phyloP scores from a whole-genome alignment of 2,888 invertebrate genomes.

The Pollenia labialis region DNA sequence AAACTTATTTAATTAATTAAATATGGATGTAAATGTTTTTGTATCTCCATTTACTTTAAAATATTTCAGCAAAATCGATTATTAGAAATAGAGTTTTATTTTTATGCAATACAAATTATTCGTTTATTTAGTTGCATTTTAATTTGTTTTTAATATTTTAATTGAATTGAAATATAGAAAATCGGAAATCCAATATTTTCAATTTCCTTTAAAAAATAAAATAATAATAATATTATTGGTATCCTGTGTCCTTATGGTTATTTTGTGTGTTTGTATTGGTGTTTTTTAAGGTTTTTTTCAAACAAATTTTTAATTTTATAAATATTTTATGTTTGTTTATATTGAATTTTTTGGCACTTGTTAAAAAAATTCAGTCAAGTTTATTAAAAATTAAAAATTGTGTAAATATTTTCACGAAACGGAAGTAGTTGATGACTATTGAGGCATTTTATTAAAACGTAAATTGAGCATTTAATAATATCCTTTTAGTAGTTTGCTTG shows the following conservation, averaged over 20 bases:
- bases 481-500: background rate
- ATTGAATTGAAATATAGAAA: constrained; percentile 59
- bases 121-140: constrained; percentile 18
- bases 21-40: constrained; percentile 25
- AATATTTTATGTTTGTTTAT: constrained; percentile 38
- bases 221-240: constrained; percentile 59
- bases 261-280: background rate
- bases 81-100: background rate
- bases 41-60: background rate
- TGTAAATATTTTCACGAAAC: constrained; percentile 32
- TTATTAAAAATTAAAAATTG: constrained; percentile 26
- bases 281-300: background rate
- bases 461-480: constrained; percentile 16
- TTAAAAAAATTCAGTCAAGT: constrained; percentile 1
- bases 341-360: constrained; percentile 18
- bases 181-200: constrained; percentile 69
- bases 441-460: constrained; percentile 38
- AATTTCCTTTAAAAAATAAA: constrained; percentile 66
- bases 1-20: constrained; percentile 52
- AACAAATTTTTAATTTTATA: constrained; percentile 48
- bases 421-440: constrained; percentile 50
- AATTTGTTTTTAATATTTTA: constrained; percentile 56
- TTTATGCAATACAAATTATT: constrained; percentile 1
- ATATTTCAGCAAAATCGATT: constrained; percentile 3
- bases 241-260: constrained; percentile 39